phyloP scores from a whole-genome alignment of 2,888 invertebrate genomes.

The Drosophila merina region DNA sequence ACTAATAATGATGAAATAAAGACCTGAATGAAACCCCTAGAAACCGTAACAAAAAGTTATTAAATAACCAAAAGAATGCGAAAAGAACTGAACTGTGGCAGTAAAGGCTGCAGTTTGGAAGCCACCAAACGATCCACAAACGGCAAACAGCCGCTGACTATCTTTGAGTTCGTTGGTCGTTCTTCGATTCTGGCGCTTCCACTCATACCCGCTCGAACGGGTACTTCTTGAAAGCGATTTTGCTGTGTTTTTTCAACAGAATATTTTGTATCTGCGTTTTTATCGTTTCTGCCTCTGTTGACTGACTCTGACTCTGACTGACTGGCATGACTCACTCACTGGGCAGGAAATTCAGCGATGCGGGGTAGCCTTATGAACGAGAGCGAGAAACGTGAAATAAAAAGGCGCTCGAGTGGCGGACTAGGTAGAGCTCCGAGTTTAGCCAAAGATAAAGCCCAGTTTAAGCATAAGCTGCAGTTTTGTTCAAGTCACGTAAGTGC shows the following conservation, averaged over 20 bases:
- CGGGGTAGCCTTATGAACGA: constrained; percentile 44
- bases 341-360: constrained; percentile 65
- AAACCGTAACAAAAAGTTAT: not conserved
- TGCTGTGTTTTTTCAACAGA: constrained; percentile 54
- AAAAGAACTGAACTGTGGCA: not conserved
- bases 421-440: not conserved
- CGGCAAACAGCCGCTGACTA: not conserved
- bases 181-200: constrained; percentile 9
- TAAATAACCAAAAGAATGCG: not conserved
- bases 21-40: no score
- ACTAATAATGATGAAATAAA: no score
- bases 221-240: constrained; percentile 36
- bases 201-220: no score
- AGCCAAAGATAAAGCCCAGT: not conserved
- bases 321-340: constrained; percentile 59
- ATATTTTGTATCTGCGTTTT: constrained; percentile 57
- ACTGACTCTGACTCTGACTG: constrained; percentile 31
- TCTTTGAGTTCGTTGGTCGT: not conserved
- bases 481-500: constrained; percentile 71
- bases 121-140: not conserved
- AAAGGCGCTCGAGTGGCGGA: constrained; percentile 6
- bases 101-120: not conserved
- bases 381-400: constrained; percentile 15
- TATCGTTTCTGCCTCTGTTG: constrained; percentile 49
- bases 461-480: constrained; percentile 44